Base-by-base conservation (phyloP, 2,888 invertebrate genomes). In the Oxyteleia sp. region DNA sequence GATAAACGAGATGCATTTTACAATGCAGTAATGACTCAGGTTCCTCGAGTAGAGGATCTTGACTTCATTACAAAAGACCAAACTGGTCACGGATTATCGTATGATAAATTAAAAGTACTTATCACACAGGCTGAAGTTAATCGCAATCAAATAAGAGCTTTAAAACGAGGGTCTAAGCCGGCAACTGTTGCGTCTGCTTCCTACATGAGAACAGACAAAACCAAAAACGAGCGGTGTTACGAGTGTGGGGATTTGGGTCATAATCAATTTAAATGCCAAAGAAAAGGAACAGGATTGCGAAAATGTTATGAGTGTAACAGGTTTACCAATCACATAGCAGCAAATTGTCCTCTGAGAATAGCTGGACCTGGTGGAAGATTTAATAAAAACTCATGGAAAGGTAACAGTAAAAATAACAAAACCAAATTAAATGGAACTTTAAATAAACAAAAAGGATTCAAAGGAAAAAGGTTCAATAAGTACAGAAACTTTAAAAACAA, bases 221-320 rank as follows among this genome's bases (percentile, higher is more conserved):
- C n/a, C 23, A 26, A 23, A 18, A 63, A 63, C 15, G 35, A 63
- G 5, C 45, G 63, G 4, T 63, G 63, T 32, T 63, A 32, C 35
- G 55, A 55, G 16, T 55, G 55, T 16, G 55, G 55, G 1, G 55
- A 35, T 35, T 16, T 7, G 1, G 55, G 55, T 4, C 55, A 55
- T 26, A 13, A 7, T 13, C 13, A 53, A 2, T 29, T 29, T 29
- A 29, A 53, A 55, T 55, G 55, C 16, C 16, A 16, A 55, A 32
- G 55, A 55, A 55, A 55, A 16, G 35, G 16, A 10, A 2, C 55
- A 13, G 35, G 55, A 3, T 35, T 55, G 13, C 32, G 55, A 55
- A 55, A 55, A 10, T 55, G 55, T 26, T 55, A 55, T 13, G 32
- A 55, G 35, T 55, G 55, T 35, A 55, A 55, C 16, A 55, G 11